A percentile compares a stretch with the other conserved stretches of the same genome.
Conservation (phyloP, 2,113 vertebrate species). For the Hyaena hyaena region DNA sequence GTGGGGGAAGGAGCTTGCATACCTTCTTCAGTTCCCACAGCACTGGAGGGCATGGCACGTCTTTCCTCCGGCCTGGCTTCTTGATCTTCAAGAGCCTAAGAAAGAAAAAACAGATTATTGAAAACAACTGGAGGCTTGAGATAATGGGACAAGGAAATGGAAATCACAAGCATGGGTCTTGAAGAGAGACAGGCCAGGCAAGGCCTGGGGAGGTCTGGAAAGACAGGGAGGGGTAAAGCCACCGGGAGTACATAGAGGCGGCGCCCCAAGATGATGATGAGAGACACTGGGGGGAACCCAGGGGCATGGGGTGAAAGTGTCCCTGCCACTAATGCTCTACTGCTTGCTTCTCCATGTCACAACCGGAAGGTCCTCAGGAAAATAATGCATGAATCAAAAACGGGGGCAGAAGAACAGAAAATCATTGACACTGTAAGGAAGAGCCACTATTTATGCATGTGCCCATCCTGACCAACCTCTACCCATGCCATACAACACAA, state of each 20-base stretch:
- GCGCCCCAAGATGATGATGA: rapidly evolving
- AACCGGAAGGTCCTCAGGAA: neutral
- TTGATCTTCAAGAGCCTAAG: constrained; percentile 80
- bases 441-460: neutral
- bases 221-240: neutral
- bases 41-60: constrained; percentile 68
- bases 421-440: neutral
- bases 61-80: constrained; percentile 69
- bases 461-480: neutral
- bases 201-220: neutral
- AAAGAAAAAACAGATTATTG: constrained; percentile 51
- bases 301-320: neutral
- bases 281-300: neutral
- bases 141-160: neutral
- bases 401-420: neutral
- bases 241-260: neutral
- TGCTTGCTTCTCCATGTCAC: neutral
- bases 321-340: neutral
- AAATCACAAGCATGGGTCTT: neutral
- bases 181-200: neutral
- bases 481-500: neutral
- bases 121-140: constrained; percentile 37
- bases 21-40: constrained; percentile 80
- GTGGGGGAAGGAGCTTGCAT: neutral
- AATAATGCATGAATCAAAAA: neutral